A percentile compares a stretch with the other conserved stretches of the same genome.
Conservation (phyloP, 2,113 vertebrate genomes). For the Thymallus thymallus region DNA sequence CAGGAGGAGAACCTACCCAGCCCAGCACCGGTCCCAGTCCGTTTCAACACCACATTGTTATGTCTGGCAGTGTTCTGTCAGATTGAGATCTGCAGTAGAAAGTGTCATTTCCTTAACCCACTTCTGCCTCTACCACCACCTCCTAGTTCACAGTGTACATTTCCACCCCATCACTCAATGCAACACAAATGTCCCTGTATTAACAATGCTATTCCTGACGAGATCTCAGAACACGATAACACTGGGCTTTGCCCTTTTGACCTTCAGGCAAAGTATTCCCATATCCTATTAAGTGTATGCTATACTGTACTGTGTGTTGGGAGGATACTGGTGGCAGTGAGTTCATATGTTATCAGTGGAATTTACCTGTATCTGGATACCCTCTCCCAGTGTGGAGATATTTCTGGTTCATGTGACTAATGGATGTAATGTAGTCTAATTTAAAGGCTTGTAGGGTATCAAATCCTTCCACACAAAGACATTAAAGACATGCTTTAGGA, state of each 20-base stretch:
- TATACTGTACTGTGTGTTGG: neutral
- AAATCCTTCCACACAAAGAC: constrained; percentile 51
- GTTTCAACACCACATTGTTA: constrained; percentile 86
- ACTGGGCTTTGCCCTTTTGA: constrained; percentile 34
- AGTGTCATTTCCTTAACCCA: constrained; percentile 77
- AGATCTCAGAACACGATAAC: constrained; percentile 37
- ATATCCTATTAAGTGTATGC: neutral
- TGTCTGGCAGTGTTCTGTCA: constrained; percentile 72
- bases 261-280: constrained; percentile 11
- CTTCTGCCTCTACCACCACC: constrained; percentile 35
- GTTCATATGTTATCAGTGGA: neutral
- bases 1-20: neutral
- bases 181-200: constrained; percentile 20
- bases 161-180: constrained; percentile 56
- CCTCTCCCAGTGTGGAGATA: constrained; percentile 42
- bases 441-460: constrained; percentile 53
- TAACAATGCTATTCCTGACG: constrained; percentile 51
- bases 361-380: constrained; percentile 25
- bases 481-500: constrained; percentile 50
- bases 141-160: constrained; percentile 29
- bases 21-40: constrained; percentile 46
- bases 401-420: constrained; percentile 55
- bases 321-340: constrained; percentile 27
- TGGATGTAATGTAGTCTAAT: constrained; percentile 56
- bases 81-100: constrained; percentile 80